These are phyloP conservation scores for Euwallacea similis DNA, from an alignment of 1,140 invertebrate genomes.

Conservation along the genomic window DNA sequence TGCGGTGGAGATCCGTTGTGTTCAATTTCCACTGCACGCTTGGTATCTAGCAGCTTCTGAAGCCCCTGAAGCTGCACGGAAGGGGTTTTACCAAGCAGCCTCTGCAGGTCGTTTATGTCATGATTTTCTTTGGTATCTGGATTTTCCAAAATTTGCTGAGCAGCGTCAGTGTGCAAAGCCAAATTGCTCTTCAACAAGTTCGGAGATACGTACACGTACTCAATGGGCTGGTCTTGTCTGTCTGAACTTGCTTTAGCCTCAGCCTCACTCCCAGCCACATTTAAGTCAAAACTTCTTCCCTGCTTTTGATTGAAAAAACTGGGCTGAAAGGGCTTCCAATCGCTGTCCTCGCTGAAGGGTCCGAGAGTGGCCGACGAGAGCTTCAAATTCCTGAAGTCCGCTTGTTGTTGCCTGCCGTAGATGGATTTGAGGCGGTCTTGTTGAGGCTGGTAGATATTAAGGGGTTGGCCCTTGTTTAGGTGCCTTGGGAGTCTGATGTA, in stretches of 20 bases:
- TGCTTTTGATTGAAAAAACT: not conserved
- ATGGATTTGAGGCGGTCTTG: slow-evolving; percentile 40
- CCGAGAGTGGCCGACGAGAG: not conserved
- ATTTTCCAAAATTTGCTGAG: slow-evolving; percentile 13
- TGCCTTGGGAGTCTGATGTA: slow-evolving; percentile 32
- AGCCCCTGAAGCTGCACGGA: slow-evolving; percentile 44
- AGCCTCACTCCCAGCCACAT: slow-evolving; percentile 11
- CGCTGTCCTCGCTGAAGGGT: slow-evolving; percentile 6
- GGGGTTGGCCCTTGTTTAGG: slow-evolving; percentile 23
- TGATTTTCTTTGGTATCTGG: slow-evolving; percentile 14
- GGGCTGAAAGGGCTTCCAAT: slow-evolving; percentile 36
- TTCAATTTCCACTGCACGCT: slow-evolving; percentile 30
- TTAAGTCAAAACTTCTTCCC: too few species aligned
- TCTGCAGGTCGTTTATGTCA: slow-evolving; percentile 38
- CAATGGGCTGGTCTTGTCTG: not conserved
- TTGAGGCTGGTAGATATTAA: slow-evolving; percentile 41
- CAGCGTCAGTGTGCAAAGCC: slow-evolving; percentile 8
- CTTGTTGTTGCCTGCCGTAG: slow-evolving; percentile 44
- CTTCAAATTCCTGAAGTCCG: slow-evolving; percentile 31
- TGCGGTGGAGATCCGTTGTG: slow-evolving; percentile 30
- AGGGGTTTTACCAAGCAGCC: slow-evolving; percentile 43
- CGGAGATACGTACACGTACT: slow-evolving; percentile 29
- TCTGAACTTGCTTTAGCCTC: not conserved
- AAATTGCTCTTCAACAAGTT: slow-evolving; percentile 25
- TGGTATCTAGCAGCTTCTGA: slow-evolving; percentile 35